Conservation (phyloP, 2,888 invertebrate genomes). For the Conus canariensis region DNA sequence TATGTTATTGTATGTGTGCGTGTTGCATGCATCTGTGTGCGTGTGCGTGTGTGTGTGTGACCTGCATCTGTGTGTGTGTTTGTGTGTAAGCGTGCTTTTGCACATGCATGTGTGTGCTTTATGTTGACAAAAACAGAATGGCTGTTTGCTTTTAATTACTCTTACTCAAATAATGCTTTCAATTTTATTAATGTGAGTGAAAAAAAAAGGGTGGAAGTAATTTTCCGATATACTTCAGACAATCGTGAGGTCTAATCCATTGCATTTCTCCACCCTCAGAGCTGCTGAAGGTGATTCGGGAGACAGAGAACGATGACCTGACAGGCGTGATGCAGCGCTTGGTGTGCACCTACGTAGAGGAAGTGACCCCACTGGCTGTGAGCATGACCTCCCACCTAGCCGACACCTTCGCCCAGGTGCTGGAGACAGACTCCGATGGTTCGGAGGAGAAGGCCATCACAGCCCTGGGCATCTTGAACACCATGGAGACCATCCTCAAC, state of each 20-base stretch:
- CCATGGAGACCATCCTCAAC: slow-evolving; percentile 95
- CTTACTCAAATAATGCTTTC: no score
- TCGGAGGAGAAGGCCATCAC: slow-evolving; percentile 97
- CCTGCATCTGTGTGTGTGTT: no score
- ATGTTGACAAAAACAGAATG: background rate
- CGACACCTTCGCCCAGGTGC: slow-evolving; percentile 77
- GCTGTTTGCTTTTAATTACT: no score
- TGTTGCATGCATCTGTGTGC: background rate
- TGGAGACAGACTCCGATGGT: slow-evolving; percentile 81
- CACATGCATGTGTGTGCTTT: background rate
- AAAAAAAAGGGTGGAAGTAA: no score
- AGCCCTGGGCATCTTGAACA: slow-evolving; percentile 96
- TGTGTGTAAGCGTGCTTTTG: no score
- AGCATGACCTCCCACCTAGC: slow-evolving; percentile 95
- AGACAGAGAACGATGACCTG: slow-evolving; percentile 98
- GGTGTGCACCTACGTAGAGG: slow-evolving; percentile 92
- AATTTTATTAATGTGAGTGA: no score
- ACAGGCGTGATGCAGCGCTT: slow-evolving; percentile 94
- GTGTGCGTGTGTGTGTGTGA: no score
- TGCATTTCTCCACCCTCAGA: slow-evolving; percentile 81
- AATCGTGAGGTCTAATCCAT: no score
- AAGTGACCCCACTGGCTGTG: slow-evolving; percentile 93
- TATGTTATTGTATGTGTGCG: no score
- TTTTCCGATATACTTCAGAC: no score
- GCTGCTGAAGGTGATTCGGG: slow-evolving; percentile 92